phyloP scores from a whole-genome alignment of 64 coral and sea anemone species.

The Catalaphyllia jardinei region DNA sequence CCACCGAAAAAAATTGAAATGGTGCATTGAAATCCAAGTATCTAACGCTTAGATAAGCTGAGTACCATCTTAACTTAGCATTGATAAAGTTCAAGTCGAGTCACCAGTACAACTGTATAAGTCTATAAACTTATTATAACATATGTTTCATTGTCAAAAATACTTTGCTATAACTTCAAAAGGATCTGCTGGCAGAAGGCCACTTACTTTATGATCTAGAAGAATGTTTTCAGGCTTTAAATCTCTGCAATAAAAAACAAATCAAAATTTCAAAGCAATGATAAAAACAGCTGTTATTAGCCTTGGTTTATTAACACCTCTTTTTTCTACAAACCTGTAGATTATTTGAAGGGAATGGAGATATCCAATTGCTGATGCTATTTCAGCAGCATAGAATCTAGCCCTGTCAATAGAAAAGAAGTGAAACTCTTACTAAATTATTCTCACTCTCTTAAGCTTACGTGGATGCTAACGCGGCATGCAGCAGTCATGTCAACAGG shows the following conservation, averaged over 20 bases:
- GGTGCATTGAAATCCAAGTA: no score
- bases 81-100: no score
- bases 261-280: not conserved
- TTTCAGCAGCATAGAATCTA: constrained; percentile 99
- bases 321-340: constrained; percentile 65
- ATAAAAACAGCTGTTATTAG: not conserved
- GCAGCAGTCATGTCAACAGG: no score
- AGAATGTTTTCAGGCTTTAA: constrained; percentile 99
- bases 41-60: no score
- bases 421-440: no score
- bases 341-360: constrained; percentile 94
- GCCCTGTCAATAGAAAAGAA: constrained; percentile 58
- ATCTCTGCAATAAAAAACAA: constrained; percentile 51
- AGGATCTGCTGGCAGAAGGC: not conserved
- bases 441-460: no score
- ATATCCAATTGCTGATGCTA: constrained; percentile 97
- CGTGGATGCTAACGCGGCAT: no score
- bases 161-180: not conserved
- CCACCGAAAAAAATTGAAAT: no score
- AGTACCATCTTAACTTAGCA: no score
- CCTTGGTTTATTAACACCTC: not conserved
- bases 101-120: no score
- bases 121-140: no score
- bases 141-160: no score
- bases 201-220: constrained; percentile 90